These are phyloP conservation scores for Mesopsocus fuscifrons DNA, from an alignment of 2,888 invertebrate species.

Conservation along the genomic window DNA sequence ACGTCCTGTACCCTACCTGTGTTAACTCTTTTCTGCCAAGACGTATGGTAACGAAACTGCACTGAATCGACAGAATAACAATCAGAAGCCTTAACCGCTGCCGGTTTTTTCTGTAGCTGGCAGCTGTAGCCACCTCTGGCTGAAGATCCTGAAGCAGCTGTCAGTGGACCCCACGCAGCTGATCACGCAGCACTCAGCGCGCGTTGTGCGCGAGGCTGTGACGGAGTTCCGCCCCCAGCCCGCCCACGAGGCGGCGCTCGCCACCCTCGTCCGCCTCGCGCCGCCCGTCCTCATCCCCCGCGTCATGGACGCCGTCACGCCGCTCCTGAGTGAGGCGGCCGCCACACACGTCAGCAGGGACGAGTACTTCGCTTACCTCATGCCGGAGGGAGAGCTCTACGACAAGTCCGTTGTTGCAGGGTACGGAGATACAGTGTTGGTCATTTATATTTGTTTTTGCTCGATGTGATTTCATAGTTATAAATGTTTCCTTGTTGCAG, in stretches of 20 bases:
- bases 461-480: constrained; percentile 15
- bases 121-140: constrained; percentile 47
- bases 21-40: no score
- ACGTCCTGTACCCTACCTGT: no score
- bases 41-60: no score
- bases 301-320: constrained; percentile 39
- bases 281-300: constrained; percentile 43
- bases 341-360: constrained; percentile 55
- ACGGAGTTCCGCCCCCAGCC: constrained; percentile 27
- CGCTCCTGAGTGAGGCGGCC: constrained; percentile 39
- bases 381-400: constrained; percentile 76
- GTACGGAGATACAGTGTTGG: constrained; percentile 20
- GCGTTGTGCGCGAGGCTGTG: constrained; percentile 40
- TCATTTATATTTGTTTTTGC: constrained; percentile 15
- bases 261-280: constrained; percentile 43
- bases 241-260: constrained; percentile 50
- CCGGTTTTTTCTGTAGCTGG: no score
- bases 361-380: constrained; percentile 62
- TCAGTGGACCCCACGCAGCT: constrained; percentile 37
- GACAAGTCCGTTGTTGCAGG: constrained; percentile 66
- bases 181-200: constrained; percentile 33
- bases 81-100: no score
- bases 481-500: constrained; percentile 17
- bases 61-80: no score
- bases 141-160: constrained; percentile 36